phyloP scores from a whole-genome alignment of 1,140 invertebrate genomes.

The Hormaphis cornu region DNA sequence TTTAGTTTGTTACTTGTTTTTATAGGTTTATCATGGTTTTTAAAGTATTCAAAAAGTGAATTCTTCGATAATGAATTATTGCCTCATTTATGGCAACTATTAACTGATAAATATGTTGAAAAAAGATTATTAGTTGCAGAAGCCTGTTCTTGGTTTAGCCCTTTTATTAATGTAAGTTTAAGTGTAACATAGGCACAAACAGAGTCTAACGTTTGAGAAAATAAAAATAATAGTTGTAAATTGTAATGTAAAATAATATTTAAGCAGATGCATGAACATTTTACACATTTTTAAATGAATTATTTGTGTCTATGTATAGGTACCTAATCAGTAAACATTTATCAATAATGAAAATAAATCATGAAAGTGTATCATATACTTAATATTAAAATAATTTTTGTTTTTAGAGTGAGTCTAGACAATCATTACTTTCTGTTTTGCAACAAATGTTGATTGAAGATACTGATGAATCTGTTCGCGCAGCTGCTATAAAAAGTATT shows the following conservation, averaged over 20 bases:
- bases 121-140: conserved; percentile 61
- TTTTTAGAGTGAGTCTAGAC: conserved; percentile 53
- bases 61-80: conserved; percentile 58
- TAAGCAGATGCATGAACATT: conserved; percentile 42
- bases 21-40: conserved; percentile 52
- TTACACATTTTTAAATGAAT: no score
- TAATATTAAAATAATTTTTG: not conserved
- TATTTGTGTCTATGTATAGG: no score
- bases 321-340: no score
- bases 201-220: no score
- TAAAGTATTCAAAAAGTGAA: conserved; percentile 46
- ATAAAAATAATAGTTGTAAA: no score
- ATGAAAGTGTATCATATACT: not conserved
- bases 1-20: not conserved
- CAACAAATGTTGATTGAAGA: conserved; percentile 66
- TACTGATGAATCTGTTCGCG: conserved; percentile 55
- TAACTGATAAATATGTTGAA: conserved; percentile 62
- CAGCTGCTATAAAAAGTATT: conserved; percentile 54
- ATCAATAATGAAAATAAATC: not conserved
- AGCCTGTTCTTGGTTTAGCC: conserved; percentile 59
- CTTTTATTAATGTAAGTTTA: conserved; percentile 53
- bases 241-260: conserved; percentile 38
- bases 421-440: conserved; percentile 63
- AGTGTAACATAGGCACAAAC: no score
- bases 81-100: conserved; percentile 70